These are phyloP conservation scores for Pluvialis apricaria DNA, from an alignment of 2,113 vertebrate species.

Conservation along the genomic window DNA sequence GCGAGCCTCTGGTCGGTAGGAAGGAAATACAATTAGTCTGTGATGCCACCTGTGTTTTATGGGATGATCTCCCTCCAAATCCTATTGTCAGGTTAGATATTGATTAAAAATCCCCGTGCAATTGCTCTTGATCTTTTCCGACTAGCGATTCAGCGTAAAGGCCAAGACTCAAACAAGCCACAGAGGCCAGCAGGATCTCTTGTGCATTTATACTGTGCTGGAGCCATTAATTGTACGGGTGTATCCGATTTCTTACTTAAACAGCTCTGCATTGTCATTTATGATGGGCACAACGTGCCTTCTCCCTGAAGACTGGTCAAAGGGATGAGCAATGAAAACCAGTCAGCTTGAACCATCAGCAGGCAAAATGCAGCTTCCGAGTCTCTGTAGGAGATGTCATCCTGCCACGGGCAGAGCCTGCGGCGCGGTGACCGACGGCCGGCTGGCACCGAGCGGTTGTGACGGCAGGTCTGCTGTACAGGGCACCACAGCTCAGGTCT, in stretches of 20 bases:
- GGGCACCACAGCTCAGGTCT: not conserved
- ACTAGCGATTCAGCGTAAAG: rapidly evolving
- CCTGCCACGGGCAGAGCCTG: rapidly evolving
- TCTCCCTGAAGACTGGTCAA: not conserved
- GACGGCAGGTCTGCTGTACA: not conserved
- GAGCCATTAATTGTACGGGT: not conserved
- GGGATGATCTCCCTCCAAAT: conserved; percentile 6
- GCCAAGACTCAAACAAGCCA: not conserved
- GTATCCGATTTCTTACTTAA: not conserved
- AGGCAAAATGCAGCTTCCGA: not conserved
- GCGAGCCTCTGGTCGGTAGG: not conserved
- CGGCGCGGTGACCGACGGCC: rapidly evolving
- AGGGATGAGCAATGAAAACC: not conserved
- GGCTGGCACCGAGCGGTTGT: not conserved
- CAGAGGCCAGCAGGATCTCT: not conserved
- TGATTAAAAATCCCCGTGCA: not conserved
- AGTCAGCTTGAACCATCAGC: not conserved
- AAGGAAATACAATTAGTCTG: not conserved
- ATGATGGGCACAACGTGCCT: not conserved
- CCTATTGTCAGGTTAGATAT: not conserved
- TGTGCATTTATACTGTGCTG: rapidly evolving
- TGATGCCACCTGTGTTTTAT: not conserved
- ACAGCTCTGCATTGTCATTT: not conserved
- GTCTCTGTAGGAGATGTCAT: not conserved
- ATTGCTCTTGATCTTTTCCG: not conserved